phyloP scores from a whole-genome alignment of 2,113 vertebrate genomes.

The Sebastes fasciatus region DNA sequence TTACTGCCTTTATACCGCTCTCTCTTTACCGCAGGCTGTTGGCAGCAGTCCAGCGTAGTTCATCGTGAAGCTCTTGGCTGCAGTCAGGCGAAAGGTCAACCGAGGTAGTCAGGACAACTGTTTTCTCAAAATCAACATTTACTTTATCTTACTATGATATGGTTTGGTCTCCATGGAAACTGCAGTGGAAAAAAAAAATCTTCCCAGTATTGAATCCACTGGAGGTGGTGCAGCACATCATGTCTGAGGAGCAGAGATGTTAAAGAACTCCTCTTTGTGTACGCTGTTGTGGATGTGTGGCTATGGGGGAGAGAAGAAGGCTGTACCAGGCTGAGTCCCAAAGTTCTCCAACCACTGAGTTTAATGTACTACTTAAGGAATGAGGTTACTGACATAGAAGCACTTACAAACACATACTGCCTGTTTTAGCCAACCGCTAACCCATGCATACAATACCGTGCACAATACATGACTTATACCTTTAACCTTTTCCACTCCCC shows the following conservation, averaged over 20 bases:
- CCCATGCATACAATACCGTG: background rate
- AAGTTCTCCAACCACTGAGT: constrained; percentile 33
- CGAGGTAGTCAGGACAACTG: constrained; percentile 43
- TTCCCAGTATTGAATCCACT: constrained; percentile 38
- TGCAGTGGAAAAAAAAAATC: constrained; percentile 37
- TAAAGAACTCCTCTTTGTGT: constrained; percentile 31
- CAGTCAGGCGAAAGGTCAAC: constrained; percentile 60
- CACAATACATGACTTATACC: background rate
- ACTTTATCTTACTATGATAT: constrained; percentile 74
- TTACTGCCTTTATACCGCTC: background rate
- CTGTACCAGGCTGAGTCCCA: background rate
- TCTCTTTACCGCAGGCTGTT: constrained; percentile 18
- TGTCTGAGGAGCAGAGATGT: constrained; percentile 41
- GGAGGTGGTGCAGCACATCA: constrained; percentile 63
- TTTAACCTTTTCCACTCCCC: too few relatives aligned
- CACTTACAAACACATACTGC: background rate
- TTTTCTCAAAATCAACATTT: constrained; percentile 66
- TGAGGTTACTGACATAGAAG: background rate
- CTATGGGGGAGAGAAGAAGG: background rate
- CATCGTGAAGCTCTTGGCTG: constrained; percentile 43
- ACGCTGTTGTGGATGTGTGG: background rate
- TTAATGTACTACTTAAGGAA: background rate
- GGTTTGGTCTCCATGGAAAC: constrained; percentile 79
- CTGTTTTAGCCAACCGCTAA: background rate
- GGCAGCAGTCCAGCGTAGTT: constrained; percentile 44